Base-by-base conservation (phyloP, 2,797 vertebrate species). In the Erpetoichthys calabaricus region DNA sequence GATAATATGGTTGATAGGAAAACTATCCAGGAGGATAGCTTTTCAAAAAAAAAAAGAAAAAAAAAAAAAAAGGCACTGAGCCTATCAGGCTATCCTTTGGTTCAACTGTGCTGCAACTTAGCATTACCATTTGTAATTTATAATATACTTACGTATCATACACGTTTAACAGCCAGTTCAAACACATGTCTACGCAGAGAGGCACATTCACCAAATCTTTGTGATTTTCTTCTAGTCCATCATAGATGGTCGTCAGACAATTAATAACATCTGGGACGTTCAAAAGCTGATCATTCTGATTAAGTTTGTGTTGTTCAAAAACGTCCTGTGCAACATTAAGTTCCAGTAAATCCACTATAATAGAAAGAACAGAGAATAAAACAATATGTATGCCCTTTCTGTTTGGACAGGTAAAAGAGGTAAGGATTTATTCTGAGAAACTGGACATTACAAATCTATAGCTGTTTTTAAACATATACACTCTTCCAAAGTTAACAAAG, bases 131-230 rank as follows among this genome's bases (percentile, higher is more conserved):
- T 25, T 25, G 25, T 25, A 25, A 49, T 4, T 49, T 49, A 3
- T 49, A 47, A 25, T 25, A 53, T 56, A 84, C 95, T 64, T 86
- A 98, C 92, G 90, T 95, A 72, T 98, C 93, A 59, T 94, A 97
- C 5, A 98, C 94, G 1, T 98, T 98, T 65, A 98, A 92, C 53
- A 98, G 76, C 94, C 94, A 98, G 80, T 98, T 98, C 70, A 98
- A 91, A 77, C 89, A 94, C 91, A 98, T 96, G 74, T 98, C 94
- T 1, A 94, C 86, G 25, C 91, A 95, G 65, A 98, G 89, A 0
- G 94, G 94, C 52, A 97, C 89, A 1, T 94, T 96, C 69, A 95
- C 94, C 77, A 98, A 79, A 67, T 96, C 91, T 68, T 90, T 91
- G 72, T 98, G 88, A 67, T 91, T 86, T 74, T 97, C 91, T 67